phyloP scores from a whole-genome alignment of 2,888 invertebrate genomes.

The Acleris literana region DNA sequence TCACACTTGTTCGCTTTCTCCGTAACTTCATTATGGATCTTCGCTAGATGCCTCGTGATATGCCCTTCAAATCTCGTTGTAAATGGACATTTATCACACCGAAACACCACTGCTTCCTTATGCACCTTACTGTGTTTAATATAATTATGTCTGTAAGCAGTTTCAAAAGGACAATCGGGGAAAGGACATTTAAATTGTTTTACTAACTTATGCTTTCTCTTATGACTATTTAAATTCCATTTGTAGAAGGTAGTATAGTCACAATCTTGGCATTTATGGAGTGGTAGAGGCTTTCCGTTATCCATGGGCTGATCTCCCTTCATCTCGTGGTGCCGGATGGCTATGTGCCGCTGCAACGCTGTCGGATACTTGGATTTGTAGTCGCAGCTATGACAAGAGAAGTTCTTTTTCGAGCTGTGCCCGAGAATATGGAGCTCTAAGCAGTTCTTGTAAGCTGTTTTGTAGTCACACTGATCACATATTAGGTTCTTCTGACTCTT shows the following conservation, averaged over 20 bases:
- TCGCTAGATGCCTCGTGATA: conserved; percentile 62
- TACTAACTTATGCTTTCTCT: conserved; percentile 51
- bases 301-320: conserved; percentile 37
- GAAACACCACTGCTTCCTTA: conserved; percentile 41
- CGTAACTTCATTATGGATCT: conserved; percentile 61
- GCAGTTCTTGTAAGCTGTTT: conserved; percentile 57
- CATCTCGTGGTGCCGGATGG: conserved; percentile 52
- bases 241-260: conserved; percentile 48
- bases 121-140: conserved; percentile 53
- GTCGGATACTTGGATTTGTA: conserved; percentile 60
- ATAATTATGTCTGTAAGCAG: conserved; percentile 52
- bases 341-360: conserved; percentile 54
- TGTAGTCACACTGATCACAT: conserved; percentile 59
- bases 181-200: conserved; percentile 51
- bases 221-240: conserved; percentile 50
- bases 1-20: conserved; percentile 60
- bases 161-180: conserved; percentile 46
- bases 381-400: conserved; percentile 50
- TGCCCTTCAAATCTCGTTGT: conserved; percentile 62
- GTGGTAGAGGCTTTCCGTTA: conserved; percentile 13
- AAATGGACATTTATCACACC: conserved; percentile 66
- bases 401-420: conserved; percentile 52
- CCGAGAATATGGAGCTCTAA: conserved; percentile 53
- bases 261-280: conserved; percentile 48
- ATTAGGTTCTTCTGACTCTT: conserved; percentile 41